Conservation (phyloP, 2,888 invertebrate species). For the Lordiphosa fenestrarum region DNA sequence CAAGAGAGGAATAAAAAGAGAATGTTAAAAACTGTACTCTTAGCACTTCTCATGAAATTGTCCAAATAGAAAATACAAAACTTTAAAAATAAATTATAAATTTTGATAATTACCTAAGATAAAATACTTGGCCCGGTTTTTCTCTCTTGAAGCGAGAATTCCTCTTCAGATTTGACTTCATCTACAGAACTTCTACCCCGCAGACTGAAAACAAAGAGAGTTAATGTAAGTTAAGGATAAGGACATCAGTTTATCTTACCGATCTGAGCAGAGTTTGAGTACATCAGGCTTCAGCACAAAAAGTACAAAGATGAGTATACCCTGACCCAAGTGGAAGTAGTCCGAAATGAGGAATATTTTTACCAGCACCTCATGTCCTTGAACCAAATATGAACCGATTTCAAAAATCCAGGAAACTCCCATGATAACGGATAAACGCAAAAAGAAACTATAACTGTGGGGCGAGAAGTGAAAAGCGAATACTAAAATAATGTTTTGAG, state of each 20-base stretch:
- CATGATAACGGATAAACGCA: conserved; percentile 91
- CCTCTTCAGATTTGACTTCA: no score
- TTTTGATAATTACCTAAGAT: no score
- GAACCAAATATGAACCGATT: conserved; percentile 85
- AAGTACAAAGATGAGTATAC: conserved; percentile 63
- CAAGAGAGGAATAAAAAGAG: no score
- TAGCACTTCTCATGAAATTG: no score
- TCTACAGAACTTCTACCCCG: no score
- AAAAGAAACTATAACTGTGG: conserved; percentile 86
- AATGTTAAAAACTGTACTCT: no score
- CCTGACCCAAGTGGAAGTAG: conserved; percentile 51
- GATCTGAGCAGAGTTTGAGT: conserved; percentile 14
- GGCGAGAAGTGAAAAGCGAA: background rate
- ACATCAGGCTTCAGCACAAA: conserved; percentile 62
- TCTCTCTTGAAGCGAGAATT: no score
- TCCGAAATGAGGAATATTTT: conserved; percentile 24
- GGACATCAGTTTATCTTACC: conserved; percentile 18
- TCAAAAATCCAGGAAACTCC: conserved; percentile 92
- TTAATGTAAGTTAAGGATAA: background rate
- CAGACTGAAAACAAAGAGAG: no score
- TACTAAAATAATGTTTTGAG: background rate
- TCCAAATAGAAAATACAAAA: no score
- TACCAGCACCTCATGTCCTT: background rate
- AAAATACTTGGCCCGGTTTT: no score
- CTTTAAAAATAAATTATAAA: conserved; percentile 2